phyloP scores from a whole-genome alignment of 2,888 invertebrate species.

The Emmelina monodactyla region DNA sequence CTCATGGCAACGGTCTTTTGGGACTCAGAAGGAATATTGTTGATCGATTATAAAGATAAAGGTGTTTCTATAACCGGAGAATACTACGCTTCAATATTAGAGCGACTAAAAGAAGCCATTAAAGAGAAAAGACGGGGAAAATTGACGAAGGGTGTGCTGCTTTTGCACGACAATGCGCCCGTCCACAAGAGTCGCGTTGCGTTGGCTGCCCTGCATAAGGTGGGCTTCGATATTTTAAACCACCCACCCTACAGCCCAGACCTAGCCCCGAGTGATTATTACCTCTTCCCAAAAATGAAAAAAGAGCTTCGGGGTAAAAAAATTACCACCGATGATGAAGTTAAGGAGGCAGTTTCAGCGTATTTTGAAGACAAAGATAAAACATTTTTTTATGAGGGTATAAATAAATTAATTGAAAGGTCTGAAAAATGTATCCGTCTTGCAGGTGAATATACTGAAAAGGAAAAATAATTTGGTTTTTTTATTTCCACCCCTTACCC shows the following conservation, averaged over 20 bases:
- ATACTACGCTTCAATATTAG: slow-evolving; percentile 14
- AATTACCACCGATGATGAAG: slow-evolving; percentile 10
- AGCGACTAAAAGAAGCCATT: slow-evolving; percentile 10
- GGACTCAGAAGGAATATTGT: too few species aligned
- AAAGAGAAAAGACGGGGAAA: slow-evolving; percentile 12
- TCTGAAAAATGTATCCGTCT: slow-evolving; percentile 6
- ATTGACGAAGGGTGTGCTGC: slow-evolving; percentile 7
- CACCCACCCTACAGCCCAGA: slow-evolving; percentile 4
- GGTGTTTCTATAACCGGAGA: slow-evolving; percentile 5
- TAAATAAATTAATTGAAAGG: slow-evolving; percentile 7
- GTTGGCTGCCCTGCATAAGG: slow-evolving; percentile 11
- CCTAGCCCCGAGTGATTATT: slow-evolving; percentile 10
- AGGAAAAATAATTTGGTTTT: slow-evolving; percentile 4
- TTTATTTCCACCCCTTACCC: slow-evolving; percentile 2
- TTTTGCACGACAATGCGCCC: slow-evolving; percentile 11
- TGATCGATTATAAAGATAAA: background rate
- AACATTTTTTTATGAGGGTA: slow-evolving; percentile 6
- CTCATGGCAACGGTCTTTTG: slow-evolving; percentile 2
- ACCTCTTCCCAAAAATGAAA: slow-evolving; percentile 9
- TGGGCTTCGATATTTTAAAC: slow-evolving; percentile 10
- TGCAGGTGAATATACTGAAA: slow-evolving; percentile 7
- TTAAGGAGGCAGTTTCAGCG: slow-evolving; percentile 11
- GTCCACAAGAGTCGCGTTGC: slow-evolving; percentile 15
- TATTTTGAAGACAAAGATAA: slow-evolving; percentile 4
- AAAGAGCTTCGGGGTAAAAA: slow-evolving; percentile 11